Percentiles rank a stretch among this genome's conserved stretches.
Evolutionary conservation across 2,888 invertebrate species (phyloP).

Genomic region (Apamea sordens): DNA sequence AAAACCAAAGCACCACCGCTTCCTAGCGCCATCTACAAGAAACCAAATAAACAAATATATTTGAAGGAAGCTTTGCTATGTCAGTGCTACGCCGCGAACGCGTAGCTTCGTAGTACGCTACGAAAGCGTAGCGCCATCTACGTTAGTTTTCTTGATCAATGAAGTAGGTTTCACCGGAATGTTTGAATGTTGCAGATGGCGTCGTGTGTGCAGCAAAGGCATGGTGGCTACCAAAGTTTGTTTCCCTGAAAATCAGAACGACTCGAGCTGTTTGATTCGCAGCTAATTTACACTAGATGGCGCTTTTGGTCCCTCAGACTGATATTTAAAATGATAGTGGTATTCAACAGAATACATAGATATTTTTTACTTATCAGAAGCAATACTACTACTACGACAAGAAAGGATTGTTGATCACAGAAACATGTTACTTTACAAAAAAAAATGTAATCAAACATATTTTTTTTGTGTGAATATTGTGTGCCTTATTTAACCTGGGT

Average conservation of each 20-base stretch:
- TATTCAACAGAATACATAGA: neutral
- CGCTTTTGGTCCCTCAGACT: neutral
- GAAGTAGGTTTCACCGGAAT: neutral
- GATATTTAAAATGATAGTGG: neutral
- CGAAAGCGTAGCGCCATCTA: slow-evolving; percentile 48
- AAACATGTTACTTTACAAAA: neutral
- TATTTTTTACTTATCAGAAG: neutral
- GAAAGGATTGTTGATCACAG: too few relatives aligned
- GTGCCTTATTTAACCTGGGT: too few relatives aligned
- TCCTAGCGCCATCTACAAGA: slow-evolving; percentile 40
- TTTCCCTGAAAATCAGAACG: neutral
- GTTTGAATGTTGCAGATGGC: slow-evolving; percentile 8
- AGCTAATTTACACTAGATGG: slow-evolving; percentile 22
- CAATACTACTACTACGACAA: too few relatives aligned
- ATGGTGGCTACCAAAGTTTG: too few relatives aligned
- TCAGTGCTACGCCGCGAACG: slow-evolving; percentile 37
- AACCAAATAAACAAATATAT: slow-evolving; percentile 23
- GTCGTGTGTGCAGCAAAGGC: neutral
- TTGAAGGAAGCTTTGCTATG: neutral
- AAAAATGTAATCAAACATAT: too few relatives aligned
- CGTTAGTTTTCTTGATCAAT: neutral
- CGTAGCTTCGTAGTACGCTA: slow-evolving; percentile 59
- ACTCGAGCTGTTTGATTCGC: neutral
- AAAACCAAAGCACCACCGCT: neutral
- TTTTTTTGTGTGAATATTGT: too few relatives aligned